Evolutionary conservation across 1,140 invertebrate genomes (phyloP).

Genomic region (Thalassaphorura encarpata): DNA sequence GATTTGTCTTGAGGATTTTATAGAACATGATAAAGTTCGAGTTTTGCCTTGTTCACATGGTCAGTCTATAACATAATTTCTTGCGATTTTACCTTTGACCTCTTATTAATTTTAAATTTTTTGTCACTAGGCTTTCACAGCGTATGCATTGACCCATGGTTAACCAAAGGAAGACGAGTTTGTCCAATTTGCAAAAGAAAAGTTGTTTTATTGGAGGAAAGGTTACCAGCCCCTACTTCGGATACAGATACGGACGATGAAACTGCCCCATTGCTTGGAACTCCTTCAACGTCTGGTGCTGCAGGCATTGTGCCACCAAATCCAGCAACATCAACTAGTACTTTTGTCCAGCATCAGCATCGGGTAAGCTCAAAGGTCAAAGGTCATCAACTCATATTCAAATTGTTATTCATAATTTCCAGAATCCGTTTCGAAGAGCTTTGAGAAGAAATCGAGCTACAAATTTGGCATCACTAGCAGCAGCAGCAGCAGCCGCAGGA

Average conservation of each 20-base stretch:
- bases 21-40: conserved; percentile 86
- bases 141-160: conserved; percentile 98
- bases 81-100: neutral
- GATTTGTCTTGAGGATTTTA: conserved; percentile 96
- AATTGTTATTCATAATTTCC: neutral
- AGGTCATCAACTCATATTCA: no score
- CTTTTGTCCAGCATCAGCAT: conserved; percentile 50
- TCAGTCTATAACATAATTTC: conserved; percentile 46
- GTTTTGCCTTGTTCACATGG: conserved; percentile 93
- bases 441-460: no score
- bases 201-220: conserved; percentile 72
- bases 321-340: conserved; percentile 52
- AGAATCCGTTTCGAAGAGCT: conserved; percentile 12
- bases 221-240: conserved; percentile 38
- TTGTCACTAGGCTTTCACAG: conserved; percentile 76
- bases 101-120: neutral
- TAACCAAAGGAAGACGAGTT: conserved; percentile 86
- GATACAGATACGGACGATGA: conserved; percentile 54
- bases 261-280: conserved; percentile 52
- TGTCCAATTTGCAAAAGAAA: conserved; percentile 97
- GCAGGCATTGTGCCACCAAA: conserved; percentile 32
- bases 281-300: neutral
- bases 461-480: no score
- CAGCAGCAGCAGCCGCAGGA: no score
- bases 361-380: no score